A percentile compares a stretch with the other conserved stretches of the same genome.
phyloP scores from a whole-genome alignment of 2,888 invertebrate species.

The Hoplodrina ambigua region DNA sequence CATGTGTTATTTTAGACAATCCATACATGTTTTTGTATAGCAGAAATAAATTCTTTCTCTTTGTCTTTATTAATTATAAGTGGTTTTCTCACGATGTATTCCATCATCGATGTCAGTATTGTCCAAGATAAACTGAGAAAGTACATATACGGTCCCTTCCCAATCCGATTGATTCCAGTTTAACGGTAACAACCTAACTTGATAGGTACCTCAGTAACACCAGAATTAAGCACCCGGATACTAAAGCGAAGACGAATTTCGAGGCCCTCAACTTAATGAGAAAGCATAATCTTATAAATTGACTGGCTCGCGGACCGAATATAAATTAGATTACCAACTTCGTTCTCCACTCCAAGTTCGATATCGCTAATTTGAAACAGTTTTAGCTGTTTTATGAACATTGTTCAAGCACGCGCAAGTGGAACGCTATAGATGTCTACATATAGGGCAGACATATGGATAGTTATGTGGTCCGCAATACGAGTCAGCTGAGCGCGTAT shows the following conservation, averaged over 20 bases:
- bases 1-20: no score
- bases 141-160: not conserved
- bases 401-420: slow-evolving; percentile 37
- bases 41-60: no score
- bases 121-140: no score
- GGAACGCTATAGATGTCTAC: slow-evolving; percentile 12
- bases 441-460: slow-evolving; percentile 11
- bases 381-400: slow-evolving; percentile 32
- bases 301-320: slow-evolving; percentile 23
- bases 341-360: slow-evolving; percentile 8
- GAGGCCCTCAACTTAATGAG: slow-evolving; percentile 21
- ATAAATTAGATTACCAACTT: slow-evolving; percentile 30
- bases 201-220: not conserved
- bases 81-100: no score
- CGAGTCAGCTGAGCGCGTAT: slow-evolving; percentile 73
- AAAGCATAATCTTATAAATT: slow-evolving; percentile 28
- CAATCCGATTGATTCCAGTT: not conserved
- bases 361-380: slow-evolving; percentile 30
- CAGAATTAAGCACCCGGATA: not conserved
- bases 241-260: not conserved
- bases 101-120: no score
- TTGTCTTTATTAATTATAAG: no score
- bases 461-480: slow-evolving; percentile 47
- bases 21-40: no score
- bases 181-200: not conserved